These are phyloP conservation scores for Neodontobutis hainanensis DNA, from an alignment of 2,113 vertebrate genomes.

Conservation along the genomic window DNA sequence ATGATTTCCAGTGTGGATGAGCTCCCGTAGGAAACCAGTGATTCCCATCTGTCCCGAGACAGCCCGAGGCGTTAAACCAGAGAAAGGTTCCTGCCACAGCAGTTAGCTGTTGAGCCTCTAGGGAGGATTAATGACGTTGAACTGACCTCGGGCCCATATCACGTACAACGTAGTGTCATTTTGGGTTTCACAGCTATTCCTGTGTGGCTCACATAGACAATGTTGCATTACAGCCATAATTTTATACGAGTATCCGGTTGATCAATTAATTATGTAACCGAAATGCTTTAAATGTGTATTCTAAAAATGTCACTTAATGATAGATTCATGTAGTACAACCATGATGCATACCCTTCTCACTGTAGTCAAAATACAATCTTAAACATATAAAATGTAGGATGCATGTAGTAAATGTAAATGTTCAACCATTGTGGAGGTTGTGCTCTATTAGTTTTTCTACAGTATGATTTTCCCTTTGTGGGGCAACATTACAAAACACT, in stretches of 20 bases:
- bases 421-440: too few relatives aligned
- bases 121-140: constrained; percentile 43
- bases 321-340: too few relatives aligned
- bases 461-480: neutral
- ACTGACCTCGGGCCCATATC: constrained; percentile 11
- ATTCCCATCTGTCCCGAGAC: constrained; percentile 44
- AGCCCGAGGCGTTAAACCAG: constrained; percentile 44
- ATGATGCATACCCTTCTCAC: too few relatives aligned
- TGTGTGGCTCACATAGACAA: neutral
- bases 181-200: neutral
- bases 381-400: too few relatives aligned
- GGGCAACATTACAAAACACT: constrained; percentile 11
- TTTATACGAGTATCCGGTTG: too few relatives aligned
- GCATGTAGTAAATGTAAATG: too few relatives aligned
- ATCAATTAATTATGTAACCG: too few relatives aligned
- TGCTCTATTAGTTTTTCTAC: too few relatives aligned
- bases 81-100: constrained; percentile 44
- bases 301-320: too few relatives aligned
- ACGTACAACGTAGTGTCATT: constrained; percentile 16
- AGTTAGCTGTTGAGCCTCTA: constrained; percentile 48
- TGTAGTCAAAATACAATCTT: too few relatives aligned
- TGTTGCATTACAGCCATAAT: neutral
- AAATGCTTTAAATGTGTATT: too few relatives aligned
- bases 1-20: constrained; percentile 47
- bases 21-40: constrained; percentile 50